Base-by-base conservation (phyloP, 2,888 invertebrate species). In the Phaonia tiefii region DNA sequence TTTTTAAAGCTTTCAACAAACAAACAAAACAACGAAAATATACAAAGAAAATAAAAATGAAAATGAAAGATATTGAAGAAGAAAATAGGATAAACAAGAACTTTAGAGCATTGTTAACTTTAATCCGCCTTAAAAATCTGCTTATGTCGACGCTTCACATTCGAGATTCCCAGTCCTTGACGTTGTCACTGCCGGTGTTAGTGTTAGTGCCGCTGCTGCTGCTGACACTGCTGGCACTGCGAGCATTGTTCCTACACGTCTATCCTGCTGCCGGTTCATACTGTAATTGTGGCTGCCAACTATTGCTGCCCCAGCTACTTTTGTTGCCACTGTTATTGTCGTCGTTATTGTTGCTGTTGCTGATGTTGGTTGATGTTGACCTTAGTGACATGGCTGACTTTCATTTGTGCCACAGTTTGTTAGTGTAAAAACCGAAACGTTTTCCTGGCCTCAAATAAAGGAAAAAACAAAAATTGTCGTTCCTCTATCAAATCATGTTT, bases 61-160 rank as follows among this genome's bases (percentile, higher is more conserved):
- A 22, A 60, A 20, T 7, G 39, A 39, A 17, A 60, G 31, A 42
- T 39, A 22, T 17, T 39, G 20, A 39, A 25, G 63, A 31, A 31
- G 26, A 46, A 44, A 44, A 49, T 15, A 44, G 31, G 44, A 60
- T 31, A 60, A 31, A 46, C 60, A 58, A 58, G 17, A 39, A 26
- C 49, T n/a, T 20, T 13, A 54, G 44, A 44, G 58, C 39, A 56
- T 56, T 72, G 51, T 63, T 51, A 63, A 65, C 54, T 66, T 44
- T 66, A 56, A 66, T 25, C 73, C 31, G 54, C 65, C 54, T 74
- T 66, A 74, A 51, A 56, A 66, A 56, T 54, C 73, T 65, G 73
- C 63, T n/a, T 54, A 22, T 54, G 54, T 54, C 54, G 54, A 54
- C 25, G 25, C 11, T 54, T 11, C 10, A 25, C 54, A 54, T 22